phyloP scores from a whole-genome alignment of 2,888 invertebrate genomes.

The Diabrotica balteata region DNA sequence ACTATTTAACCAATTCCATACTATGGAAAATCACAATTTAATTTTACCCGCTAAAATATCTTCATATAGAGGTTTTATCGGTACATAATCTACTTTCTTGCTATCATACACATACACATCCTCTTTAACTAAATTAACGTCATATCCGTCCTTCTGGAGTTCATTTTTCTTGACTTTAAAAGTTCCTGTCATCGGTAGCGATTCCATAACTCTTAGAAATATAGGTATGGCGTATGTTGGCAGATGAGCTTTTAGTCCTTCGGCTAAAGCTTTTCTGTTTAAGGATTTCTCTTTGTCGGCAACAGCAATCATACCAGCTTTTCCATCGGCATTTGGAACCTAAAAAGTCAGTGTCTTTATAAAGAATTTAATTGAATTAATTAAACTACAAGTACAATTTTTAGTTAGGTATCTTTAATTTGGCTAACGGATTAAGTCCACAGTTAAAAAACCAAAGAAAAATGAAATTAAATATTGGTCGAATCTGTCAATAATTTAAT shows the following conservation, averaged over 20 bases:
- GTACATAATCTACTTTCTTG: conserved; percentile 49
- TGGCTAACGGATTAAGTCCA: no score
- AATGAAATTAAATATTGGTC: no score
- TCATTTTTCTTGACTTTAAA: conserved; percentile 92
- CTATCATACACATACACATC: conserved; percentile 71
- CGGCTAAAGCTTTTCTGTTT: conserved; percentile 67
- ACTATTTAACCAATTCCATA: no score
- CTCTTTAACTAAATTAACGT: conserved; percentile 73
- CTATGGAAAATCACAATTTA: conserved; percentile 33
- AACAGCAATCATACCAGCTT: conserved; percentile 93
- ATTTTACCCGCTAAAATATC: conserved; percentile 50
- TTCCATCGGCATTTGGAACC: conserved; percentile 83
- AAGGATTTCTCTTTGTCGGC: conserved; percentile 72
- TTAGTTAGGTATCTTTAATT: no score
- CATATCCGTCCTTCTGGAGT: conserved; percentile 84
- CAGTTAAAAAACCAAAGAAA: no score
- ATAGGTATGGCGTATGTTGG: conserved; percentile 89
- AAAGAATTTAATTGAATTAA: no score
- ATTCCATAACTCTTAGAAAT: conserved; percentile 80
- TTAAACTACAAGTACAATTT: no score
- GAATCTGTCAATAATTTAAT: no score
- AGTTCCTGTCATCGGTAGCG: conserved; percentile 85
- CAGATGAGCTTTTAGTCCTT: conserved; percentile 72
- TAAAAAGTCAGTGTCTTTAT: conserved; percentile 49
- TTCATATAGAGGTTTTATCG: conserved; percentile 50